Percentiles rank a stretch among this genome's conserved stretches.
Conservation (phyloP, 2,797 vertebrate genomes). For the Rhyacichthys aspro region DNA sequence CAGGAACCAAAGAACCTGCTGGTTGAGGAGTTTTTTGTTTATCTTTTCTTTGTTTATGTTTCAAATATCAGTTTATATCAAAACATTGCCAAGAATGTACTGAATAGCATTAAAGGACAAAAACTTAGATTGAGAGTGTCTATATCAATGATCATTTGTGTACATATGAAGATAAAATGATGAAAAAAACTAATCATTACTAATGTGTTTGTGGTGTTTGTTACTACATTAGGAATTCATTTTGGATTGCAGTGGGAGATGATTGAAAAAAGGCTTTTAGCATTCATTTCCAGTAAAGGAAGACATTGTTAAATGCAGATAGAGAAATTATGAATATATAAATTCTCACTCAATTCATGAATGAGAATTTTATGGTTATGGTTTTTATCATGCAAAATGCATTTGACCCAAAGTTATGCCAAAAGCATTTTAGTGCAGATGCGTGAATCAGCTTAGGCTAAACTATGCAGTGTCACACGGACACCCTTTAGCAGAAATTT, state of each 20-base stretch:
- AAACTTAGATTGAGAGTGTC: not conserved
- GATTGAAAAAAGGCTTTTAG: not conserved
- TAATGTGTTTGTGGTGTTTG: constrained; percentile 3
- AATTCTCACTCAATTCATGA: too few relatives aligned
- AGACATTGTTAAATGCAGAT: too few relatives aligned
- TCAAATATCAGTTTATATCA: not conserved
- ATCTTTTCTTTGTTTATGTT: not conserved
- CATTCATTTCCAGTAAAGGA: not conserved
- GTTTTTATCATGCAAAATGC: too few relatives aligned
- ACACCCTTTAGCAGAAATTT: constrained; percentile 2
- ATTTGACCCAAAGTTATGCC: too few relatives aligned
- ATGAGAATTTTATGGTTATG: too few relatives aligned
- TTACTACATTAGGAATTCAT: constrained; percentile 1
- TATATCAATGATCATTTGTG: constrained; percentile 12
- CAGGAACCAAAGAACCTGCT: constrained; percentile 23
- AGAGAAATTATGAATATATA: too few relatives aligned
- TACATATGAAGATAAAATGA: not conserved
- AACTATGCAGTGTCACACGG: not conserved
- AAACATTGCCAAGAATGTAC: constrained; percentile 7
- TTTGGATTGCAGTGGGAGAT: not conserved
- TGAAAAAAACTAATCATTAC: not conserved
- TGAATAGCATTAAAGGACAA: not conserved
- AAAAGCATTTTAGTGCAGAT: too few relatives aligned
- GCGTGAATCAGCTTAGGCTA: too few relatives aligned
- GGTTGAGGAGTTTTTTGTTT: not conserved